A percentile compares a stretch with the other conserved stretches of the same genome.
Conservation (phyloP, 64 coral and sea anemone species). For the Astreopora myriophthalma region DNA sequence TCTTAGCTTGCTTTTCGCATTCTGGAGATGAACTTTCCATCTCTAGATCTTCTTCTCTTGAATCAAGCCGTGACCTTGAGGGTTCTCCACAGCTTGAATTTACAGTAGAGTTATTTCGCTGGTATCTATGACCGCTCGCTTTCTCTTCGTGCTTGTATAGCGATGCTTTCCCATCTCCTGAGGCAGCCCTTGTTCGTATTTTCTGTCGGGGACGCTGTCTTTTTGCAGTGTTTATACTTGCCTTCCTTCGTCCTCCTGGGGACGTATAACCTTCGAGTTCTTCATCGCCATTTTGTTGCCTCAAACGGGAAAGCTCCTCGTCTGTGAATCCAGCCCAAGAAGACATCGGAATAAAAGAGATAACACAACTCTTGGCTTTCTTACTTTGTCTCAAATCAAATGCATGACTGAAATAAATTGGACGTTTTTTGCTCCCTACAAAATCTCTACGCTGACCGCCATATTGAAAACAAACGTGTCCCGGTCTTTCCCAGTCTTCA, state of each 20-base stretch:
- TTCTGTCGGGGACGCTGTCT: conserved; percentile 54
- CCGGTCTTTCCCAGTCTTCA: background rate
- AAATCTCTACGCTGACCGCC: background rate
- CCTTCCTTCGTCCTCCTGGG: conserved; percentile 11
- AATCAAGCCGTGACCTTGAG: background rate
- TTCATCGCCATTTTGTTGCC: background rate
- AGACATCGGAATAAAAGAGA: conserved; percentile 10
- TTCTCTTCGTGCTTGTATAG: background rate
- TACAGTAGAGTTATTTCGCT: background rate
- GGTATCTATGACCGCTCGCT: background rate
- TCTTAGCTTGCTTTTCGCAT: conserved; percentile 25
- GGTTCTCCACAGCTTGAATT: background rate
- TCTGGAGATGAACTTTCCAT: conserved; percentile 40
- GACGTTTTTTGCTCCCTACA: background rate
- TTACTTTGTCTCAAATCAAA: background rate
- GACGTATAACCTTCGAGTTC: background rate
- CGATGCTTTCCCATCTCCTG: background rate
- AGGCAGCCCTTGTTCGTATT: conserved; percentile 21
- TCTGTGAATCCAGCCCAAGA: conserved; percentile 72
- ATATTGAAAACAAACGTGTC: background rate
- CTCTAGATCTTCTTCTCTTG: background rate
- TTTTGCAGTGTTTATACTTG: conserved; percentile 35
- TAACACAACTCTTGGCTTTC: background rate
- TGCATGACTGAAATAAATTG: no score
- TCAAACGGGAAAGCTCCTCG: conserved; percentile 48